Evolutionary conservation across 2,113 vertebrate species (phyloP).

Genomic region (Amblyornis subalaris): DNA sequence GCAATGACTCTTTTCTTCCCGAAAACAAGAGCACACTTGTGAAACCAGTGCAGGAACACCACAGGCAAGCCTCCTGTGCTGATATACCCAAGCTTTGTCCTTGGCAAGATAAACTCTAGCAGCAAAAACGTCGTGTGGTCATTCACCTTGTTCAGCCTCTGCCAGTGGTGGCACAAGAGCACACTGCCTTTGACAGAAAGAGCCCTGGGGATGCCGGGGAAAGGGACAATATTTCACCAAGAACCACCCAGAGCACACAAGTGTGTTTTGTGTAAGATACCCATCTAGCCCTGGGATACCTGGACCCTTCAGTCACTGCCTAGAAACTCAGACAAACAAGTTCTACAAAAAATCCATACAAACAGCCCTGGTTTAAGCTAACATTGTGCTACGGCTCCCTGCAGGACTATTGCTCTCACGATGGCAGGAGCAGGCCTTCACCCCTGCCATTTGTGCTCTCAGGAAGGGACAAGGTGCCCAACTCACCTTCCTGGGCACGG

Average conservation of each 20-base stretch:
- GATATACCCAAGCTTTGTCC: background rate
- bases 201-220: background rate
- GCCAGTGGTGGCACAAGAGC: background rate
- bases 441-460: background rate
- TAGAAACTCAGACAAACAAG: background rate
- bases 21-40: background rate
- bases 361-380: background rate
- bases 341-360: background rate
- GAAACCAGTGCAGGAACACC: background rate
- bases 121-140: background rate
- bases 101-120: background rate
- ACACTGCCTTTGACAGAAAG: background rate
- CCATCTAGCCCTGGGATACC: background rate
- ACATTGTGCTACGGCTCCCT: background rate
- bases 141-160: background rate
- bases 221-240: background rate
- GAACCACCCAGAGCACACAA: background rate
- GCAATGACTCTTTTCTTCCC: background rate
- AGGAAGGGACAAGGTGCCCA: background rate
- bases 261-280: background rate
- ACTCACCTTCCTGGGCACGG: accelerated
- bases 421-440: background rate
- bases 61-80: background rate
- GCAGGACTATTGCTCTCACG: accelerated
- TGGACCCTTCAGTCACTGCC: background rate